Evolutionary conservation across 2,888 invertebrate species (phyloP), one percentile per base, ranked within the genome.

Genomic region (Calameuta idolon): DNA sequence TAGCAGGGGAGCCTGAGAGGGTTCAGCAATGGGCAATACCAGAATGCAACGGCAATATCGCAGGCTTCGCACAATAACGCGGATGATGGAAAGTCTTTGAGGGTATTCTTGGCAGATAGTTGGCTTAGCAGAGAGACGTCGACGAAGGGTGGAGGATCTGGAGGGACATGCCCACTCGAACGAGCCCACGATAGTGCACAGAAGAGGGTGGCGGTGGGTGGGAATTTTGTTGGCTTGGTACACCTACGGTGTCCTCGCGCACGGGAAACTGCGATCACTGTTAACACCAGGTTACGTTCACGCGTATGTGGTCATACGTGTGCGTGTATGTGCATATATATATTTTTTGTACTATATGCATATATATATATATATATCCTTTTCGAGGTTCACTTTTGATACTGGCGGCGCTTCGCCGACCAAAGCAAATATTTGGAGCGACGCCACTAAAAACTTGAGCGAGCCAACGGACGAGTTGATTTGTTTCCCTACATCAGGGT

Each of bases 371-470:
- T 31, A 33, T 88, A 88, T 88, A 87, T 87, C 84, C 86, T 85
- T 85, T 85, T 80, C 77, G 69, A 73, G 79, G 77, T 76, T 30
- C 79, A 76, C 77, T 75, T 68, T 79, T 23, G 76, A 69, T 55
- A 74, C 23, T 1, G 40, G 73, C 84, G 81, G 82, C 81, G 79
- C 83, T 81, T 81, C 85, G 85, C 82, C 87, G 87, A 85, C 85
- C 87, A 86, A 86, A 89, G 89, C 89, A 90, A 91, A 90, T 90
- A 91, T 91, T 91, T 91, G 91, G 91, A 91, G 87, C 87, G 86
- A 85, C 87, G 91, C 91, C 91, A 91, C 89, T 91, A 90, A 91
- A 91, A 90, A 91, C 89, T 91, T 87, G 87, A 87, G 86, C 89
- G 86, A 90, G 90, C 90, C 88, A 89, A 87, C 89, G 83, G 87